Evolutionary conservation across 2,797 vertebrate genomes (phyloP), one percentile per base, ranked within the genome.

Genomic region (Allobates femoralis): DNA sequence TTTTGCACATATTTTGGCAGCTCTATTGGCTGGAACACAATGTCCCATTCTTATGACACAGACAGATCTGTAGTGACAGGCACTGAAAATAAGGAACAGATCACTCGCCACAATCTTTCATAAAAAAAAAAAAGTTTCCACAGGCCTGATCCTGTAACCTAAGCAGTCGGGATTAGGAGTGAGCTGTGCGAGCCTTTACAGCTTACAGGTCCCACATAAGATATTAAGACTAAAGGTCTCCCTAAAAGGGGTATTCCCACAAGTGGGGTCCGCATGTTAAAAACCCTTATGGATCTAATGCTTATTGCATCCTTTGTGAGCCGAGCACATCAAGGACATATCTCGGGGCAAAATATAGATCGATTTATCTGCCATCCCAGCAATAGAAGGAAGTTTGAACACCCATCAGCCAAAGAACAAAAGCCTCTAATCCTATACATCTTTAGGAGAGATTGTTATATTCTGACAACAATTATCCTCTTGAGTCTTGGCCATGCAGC

Each of bases 41-140:
- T 82, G 80, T 82, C 56, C 80, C 53, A 69, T 82, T 82, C 80
- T 55, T 37, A 34, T 16, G 46, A 55, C 28, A 16, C 18, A 64
- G 28, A 64, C 64, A 71, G 26, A 82, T 71, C 64, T 34, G 50
- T 56, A 56, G 64, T 71, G 80, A 82, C 80, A 69, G 80, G 80
- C 69, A 82, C 80, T 71, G 34, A 67, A 73, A 82, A 81, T 37
- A 75, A 58, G 34, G 73, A 34, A 32, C 28, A 37, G 51, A 14
- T 67, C 32, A 46, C 62, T 46, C 60, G 28, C 41, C 53, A 58
- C 64, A 5, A 69, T 51, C 46, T 64, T 53, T 34, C 3, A 7
- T n/a, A n/a, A n/a, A n/a, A n/a, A n/a, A n/a, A n/a, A 1, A 69
- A 69, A 79, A 80, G 66, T 85, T 85, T 85, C 84, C 78, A 85